Percentiles rank a stretch among this genome's conserved stretches.
These are phyloP conservation scores for Eledone cirrhosa DNA, from an alignment of 2,888 invertebrate genomes.

Conservation along the genomic window DNA sequence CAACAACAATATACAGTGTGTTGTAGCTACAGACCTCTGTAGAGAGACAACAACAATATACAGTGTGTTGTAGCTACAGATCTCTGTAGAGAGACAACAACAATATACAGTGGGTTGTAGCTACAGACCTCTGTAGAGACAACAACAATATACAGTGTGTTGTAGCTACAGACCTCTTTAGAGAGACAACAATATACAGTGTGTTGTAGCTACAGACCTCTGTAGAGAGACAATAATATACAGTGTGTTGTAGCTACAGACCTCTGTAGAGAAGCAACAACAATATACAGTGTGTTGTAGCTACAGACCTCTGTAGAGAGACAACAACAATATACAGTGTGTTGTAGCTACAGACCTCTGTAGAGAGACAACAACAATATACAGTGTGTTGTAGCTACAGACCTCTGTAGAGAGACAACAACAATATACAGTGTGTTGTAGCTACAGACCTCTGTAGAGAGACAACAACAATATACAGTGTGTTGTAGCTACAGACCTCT, in stretches of 20 bases:
- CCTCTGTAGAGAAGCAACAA: conserved; percentile 41
- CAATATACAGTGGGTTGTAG: no score
- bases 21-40: conserved; percentile 52
- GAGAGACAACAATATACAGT: conserved; percentile 24
- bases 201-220: conserved; percentile 53
- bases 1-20: no score
- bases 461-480: no score
- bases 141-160: no score
- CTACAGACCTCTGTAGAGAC: conserved; percentile 49
- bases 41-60: conserved; percentile 30
- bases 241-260: no score
- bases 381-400: no score
- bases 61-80: no score
- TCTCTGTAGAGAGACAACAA: conserved; percentile 41
- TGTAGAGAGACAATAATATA: conserved; percentile 36
- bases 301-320: conserved; percentile 48
- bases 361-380: conserved; percentile 29
- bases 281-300: no score
- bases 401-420: conserved; percentile 41
- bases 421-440: no score
- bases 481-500: conserved; percentile 55
- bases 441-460: conserved; percentile 49
- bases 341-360: conserved; percentile 54
- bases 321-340: no score
- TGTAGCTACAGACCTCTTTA: conserved; percentile 52